phyloP scores from a whole-genome alignment of 2,113 vertebrate genomes.

The Ophiodon elongatus region DNA sequence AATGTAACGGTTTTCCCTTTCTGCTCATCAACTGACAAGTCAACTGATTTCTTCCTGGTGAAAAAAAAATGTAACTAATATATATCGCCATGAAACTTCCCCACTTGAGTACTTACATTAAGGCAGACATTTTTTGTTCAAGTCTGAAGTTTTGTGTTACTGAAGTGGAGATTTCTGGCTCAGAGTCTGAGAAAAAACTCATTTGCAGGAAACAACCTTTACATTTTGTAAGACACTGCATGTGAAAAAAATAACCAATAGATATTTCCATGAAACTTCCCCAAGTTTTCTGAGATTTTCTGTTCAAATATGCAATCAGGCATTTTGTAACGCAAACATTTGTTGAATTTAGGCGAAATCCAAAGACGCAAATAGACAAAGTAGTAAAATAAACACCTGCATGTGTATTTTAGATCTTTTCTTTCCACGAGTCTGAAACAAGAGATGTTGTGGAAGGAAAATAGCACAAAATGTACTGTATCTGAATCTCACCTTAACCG shows the following conservation, averaged over 20 bases:
- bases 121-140: neutral
- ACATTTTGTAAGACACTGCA: neutral
- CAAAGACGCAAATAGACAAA: neutral
- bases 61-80: neutral
- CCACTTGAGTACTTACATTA: neutral
- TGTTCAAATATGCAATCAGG: neutral
- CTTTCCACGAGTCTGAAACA: neutral
- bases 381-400: neutral
- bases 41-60: neutral
- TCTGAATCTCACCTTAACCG: neutral
- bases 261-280: neutral
- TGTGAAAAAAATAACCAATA: neutral
- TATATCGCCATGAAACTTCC: neutral
- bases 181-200: too few relatives aligned
- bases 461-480: neutral
- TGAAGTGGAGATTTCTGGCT: neutral
- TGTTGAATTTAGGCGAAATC: neutral
- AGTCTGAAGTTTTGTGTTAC: neutral
- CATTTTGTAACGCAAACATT: neutral
- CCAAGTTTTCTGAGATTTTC: neutral
- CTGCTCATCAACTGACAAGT: neutral
- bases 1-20: neutral
- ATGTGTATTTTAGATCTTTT: neutral
- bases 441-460: neutral
- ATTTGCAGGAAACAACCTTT: neutral